Evolutionary conservation across 2,797 vertebrate species (phyloP), one percentile per base, ranked within the genome.

Genomic region (Enteromius viviparus): DNA sequence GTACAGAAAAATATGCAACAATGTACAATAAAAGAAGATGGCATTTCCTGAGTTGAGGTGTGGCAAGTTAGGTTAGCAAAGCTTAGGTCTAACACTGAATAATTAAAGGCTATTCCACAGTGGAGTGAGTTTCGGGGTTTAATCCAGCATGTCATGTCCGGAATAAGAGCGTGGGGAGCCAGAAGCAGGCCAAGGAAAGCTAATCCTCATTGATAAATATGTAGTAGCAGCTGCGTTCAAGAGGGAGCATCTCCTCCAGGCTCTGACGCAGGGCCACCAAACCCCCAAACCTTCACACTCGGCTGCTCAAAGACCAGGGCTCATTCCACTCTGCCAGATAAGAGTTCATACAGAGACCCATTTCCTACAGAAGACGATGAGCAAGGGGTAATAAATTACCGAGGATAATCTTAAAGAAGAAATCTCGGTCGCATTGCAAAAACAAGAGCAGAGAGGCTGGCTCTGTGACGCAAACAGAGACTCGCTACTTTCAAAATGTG

Each of bases 191-290:
- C 53, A 83, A 5, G 29, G 51, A n/a, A n/a, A 83, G n/a, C 75
- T 70, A 78, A 83, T 60, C 42, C 65, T 78, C 75, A 51, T 70
- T 83, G 82, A 71, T 78, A 83, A 78, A 83, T 83, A 83, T 83
- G 75, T 78, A 78, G 82, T 78, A 83, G 51, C 65, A 78, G 65
- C 65, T 78, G 82, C 14, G 40, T 62, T 83, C 40, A 49, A 62
- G 65, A 78, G 82, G 51, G 53, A 83, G 49, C 51, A 19, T 53
- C 74, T 70, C 19, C 12, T 2, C 4, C 26, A 34, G 51, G 65
- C 65, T 77, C 17, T 83, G 74, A 83, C 51, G 26, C 55, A 77
- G n/a, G 40, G 40, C 29, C 64, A 62, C 65, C 65, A 19, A 26
- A 47, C 34, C 64, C 51, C 12, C 45, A 83, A n/a, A 53, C 3